A percentile compares a stretch with the other conserved stretches of the same genome.
These are phyloP conservation scores for Creontiades dilutus DNA, from an alignment of 2,888 invertebrate genomes.

Conservation along the genomic window DNA sequence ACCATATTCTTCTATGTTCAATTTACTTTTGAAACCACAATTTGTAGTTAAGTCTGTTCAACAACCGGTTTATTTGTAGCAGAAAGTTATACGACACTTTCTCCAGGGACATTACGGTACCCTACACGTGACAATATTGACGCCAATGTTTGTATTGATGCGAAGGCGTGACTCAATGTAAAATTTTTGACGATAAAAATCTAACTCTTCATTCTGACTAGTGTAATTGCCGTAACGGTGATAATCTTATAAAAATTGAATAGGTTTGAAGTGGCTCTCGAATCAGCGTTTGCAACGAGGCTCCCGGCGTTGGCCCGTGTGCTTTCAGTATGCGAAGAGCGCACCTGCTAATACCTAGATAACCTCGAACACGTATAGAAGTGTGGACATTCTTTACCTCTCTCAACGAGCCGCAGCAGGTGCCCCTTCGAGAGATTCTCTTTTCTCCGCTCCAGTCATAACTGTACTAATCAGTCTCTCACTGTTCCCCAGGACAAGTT, in stretches of 20 bases:
- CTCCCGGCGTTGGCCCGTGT: neutral
- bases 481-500: neutral
- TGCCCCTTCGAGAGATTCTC: neutral
- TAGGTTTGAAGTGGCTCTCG: neutral
- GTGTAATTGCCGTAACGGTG: neutral
- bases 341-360: conserved; percentile 27
- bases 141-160: too few relatives aligned
- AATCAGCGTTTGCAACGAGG: neutral
- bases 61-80: too few relatives aligned
- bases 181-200: too few relatives aligned
- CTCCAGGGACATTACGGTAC: too few relatives aligned
- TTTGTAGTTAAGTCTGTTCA: too few relatives aligned
- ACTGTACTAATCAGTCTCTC: neutral
- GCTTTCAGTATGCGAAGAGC: neutral
- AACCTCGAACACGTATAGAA: conserved; percentile 34
- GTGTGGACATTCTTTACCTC: conserved; percentile 12
- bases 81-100: too few relatives aligned
- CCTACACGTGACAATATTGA: too few relatives aligned
- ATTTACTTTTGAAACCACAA: too few relatives aligned
- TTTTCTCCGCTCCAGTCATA: neutral
- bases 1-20: too few relatives aligned
- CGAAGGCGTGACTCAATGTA: too few relatives aligned
- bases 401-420: neutral
- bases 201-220: neutral
- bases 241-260: neutral